These are phyloP conservation scores for Sarcophaga carnaria DNA, from an alignment of 2,888 invertebrate genomes.

Conservation along the genomic window DNA sequence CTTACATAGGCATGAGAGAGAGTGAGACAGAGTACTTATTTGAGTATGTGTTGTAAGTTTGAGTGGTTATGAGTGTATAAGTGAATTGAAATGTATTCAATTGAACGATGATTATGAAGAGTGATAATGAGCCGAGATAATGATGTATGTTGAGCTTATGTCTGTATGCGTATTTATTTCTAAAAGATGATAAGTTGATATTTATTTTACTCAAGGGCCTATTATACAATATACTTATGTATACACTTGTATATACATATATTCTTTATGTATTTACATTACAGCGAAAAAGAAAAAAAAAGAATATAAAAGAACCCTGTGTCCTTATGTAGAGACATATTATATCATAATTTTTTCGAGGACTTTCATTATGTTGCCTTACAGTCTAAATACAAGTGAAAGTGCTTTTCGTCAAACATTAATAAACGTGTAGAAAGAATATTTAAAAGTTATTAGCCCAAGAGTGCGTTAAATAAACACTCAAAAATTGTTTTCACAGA, in stretches of 20 bases:
- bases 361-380: too few relatives aligned
- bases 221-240: conserved; percentile 37
- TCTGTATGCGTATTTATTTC: too few relatives aligned
- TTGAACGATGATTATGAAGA: conserved; percentile 43
- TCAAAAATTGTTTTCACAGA: background rate
- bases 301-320: too few relatives aligned
- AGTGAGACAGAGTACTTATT: background rate
- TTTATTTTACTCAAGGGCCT: conserved; percentile 65
- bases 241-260: background rate
- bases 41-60: background rate
- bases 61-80: background rate
- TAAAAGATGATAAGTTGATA: conserved; percentile 55
- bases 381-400: conserved; percentile 9
- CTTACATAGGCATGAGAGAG: background rate
- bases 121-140: conserved; percentile 47
- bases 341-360: too few relatives aligned
- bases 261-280: background rate
- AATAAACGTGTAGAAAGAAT: conserved; percentile 15
- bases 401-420: conserved; percentile 34
- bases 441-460: conserved; percentile 32
- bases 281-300: too few relatives aligned
- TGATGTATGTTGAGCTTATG: conserved; percentile 34
- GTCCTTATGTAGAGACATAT: too few relatives aligned
- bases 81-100: conserved; percentile 52
- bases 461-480: conserved; percentile 26